Evolutionary conservation across 1,140 invertebrate genomes (phyloP), one percentile per base, ranked within the genome.

Genomic region (Hermetia illucens): DNA sequence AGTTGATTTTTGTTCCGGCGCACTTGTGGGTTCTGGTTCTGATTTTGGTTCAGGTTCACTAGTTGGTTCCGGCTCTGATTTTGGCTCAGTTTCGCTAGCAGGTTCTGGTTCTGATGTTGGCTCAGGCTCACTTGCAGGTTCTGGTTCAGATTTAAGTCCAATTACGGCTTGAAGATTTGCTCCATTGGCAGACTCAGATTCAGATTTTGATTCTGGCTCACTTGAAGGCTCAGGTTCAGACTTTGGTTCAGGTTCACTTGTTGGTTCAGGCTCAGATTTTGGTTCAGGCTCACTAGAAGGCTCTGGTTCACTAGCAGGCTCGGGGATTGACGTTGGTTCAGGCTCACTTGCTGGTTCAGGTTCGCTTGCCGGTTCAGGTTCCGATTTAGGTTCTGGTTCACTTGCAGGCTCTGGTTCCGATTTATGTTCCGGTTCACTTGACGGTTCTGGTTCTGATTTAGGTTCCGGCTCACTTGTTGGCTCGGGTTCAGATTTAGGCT

Each of bases 391-490:
- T 32, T 44, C 36, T 8, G 34, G 21, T 17, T 35, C 38, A 21
- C 45, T 13, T 24, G 38, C 21, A 3, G 36, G 44, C 37, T 48
- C 46, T n/a, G 41, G 36, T 34, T 46, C 41, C 4, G 43, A 32
- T 41, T 49, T 44, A 36, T 48, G 12, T 37, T 49, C 43, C 3
- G 52, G 44, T 50, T 55, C 44, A 17, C 57, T 43, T 45, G 50
- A 43, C 31, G 59, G 44, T 42, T 55, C 50, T 16, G 50, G 43
- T 38, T 49, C 47, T 5, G 55, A 31, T 49, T 48, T 47, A 5
- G 55, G 39, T 52, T 52, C 45, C 5, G 52, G 43, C 42, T 46
- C 38, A 9, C 58, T 41, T 35, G 59, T 55, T 37, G 62, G 52
- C 18, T 59, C 57, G 38, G 51, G 53, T 27, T 55, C 55, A 18